Evolutionary conservation across 2,888 invertebrate genomes (phyloP).

Genomic region (Heteromyza rotundicornis): DNA sequence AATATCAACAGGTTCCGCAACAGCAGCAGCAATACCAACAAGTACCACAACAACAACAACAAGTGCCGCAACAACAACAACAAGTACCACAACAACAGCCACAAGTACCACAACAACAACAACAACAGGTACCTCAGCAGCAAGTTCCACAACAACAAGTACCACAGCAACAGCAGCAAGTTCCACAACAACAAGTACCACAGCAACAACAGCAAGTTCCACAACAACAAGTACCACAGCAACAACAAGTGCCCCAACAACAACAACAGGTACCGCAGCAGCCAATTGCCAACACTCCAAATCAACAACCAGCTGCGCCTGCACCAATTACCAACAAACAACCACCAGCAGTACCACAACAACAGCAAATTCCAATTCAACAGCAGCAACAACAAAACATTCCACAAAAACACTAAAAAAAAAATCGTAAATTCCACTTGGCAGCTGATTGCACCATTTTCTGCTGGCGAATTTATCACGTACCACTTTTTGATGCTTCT

Average conservation of each 20-base stretch:
- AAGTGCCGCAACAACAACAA: slow-evolving; percentile 40
- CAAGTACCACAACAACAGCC: slow-evolving; percentile 37
- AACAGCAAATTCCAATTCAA: slow-evolving; percentile 29
- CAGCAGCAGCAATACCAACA: slow-evolving; percentile 35
- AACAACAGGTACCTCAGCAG: slow-evolving; percentile 30
- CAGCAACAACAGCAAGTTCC: slow-evolving; percentile 37
- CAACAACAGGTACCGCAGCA: slow-evolving; percentile 38
- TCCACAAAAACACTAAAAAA: slow-evolving; percentile 29
- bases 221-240: slow-evolving; percentile 24
- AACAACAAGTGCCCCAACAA: slow-evolving; percentile 24
- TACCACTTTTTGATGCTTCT: too few relatives aligned
- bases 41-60: slow-evolving; percentile 42
- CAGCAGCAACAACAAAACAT: slow-evolving; percentile 29
- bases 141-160: slow-evolving; percentile 27
- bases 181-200: slow-evolving; percentile 26
- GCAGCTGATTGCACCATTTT: too few relatives aligned
- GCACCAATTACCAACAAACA: slow-evolving; percentile 32
- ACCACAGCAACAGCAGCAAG: slow-evolving; percentile 14
- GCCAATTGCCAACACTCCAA: slow-evolving; percentile 29
- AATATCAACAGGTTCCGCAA: slow-evolving; percentile 42
- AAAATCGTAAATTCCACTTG: slow-evolving; percentile 10
- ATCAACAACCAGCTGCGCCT: slow-evolving; percentile 37
- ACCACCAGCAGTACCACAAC: slow-evolving; percentile 19
- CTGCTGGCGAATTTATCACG: too few relatives aligned
- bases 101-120: slow-evolving; percentile 40